Evolutionary conservation across 2,888 invertebrate genomes (phyloP), one percentile per base, ranked within the genome.

Genomic region (Plebejus anna): DNA sequence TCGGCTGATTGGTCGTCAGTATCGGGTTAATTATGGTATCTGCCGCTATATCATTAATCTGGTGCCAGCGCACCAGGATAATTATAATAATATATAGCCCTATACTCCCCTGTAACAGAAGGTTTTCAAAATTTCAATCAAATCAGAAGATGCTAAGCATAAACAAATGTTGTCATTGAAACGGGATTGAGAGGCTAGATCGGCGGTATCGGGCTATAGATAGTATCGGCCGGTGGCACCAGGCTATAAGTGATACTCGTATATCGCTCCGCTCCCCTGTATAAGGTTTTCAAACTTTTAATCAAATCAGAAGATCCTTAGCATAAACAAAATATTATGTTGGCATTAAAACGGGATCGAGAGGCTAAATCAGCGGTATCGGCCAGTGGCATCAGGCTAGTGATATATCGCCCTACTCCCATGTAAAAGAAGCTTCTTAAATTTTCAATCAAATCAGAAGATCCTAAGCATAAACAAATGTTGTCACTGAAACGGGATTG

Each of bases 371-470:
- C 82, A 83, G 83, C 82, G 90, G 22, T 61, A 92, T 93, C 92
- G 90, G 89, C 84, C 91, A 86, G 88, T 83, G 83, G 84, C 85
- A 91, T 91, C 91, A 88, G 86, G 83, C 82, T 86, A 89, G 93
- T 94, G 93, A 94, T 94, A 91, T 51, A 51, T 13, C 51, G 51
- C 51, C 13, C 51, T 13, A 13, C 51, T 51, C 13, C 13, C 51
- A 0, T 51, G 51, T 51, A 51, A 1, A 1, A 42, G 42, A 51
- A 51, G 13, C 3, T 51, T 51, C 13, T 51, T 13, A 7, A 42
- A 42, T 1, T 42, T 42, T 42, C 42, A 51, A 51, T n/a, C 66
- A 66, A 32, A 66, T 28, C 32, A 28, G 11, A 32, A 11, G 11
- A 28, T 11, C 59, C 22, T 59, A 9, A 22, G 9, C 32, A 66